Evolutionary conservation across 1,140 invertebrate genomes (phyloP), one percentile per base, ranked within the genome.

Genomic region (Eubasilissa regina): DNA sequence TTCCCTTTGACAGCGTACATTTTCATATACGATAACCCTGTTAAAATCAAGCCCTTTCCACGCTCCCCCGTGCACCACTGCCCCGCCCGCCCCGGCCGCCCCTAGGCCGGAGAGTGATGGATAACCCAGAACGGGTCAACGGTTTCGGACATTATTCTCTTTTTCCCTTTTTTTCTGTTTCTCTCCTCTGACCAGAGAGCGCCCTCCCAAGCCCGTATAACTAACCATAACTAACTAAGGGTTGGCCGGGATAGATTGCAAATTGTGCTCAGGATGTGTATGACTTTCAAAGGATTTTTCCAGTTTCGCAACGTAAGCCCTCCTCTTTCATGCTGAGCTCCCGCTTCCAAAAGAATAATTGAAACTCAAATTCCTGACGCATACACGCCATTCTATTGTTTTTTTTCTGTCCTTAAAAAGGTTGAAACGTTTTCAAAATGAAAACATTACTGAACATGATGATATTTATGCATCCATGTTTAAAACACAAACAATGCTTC

Each of bases 121-220:
- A 83, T 83, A 81, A 81, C 81, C 81, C 81, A 80, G 73, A 83
- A 81, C 81, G 79, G 81, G 81, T 83, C 81, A 83, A 81, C 81
- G 80, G 80, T 83, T 83, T 81, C 80, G 81, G 80, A 81, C 81
- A 81, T 81, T 81, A 83, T 79, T 83, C 81, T 83, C 81, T 83
- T 81, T 83, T 81, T 79, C 75, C 79, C 68, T 79, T 80, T 80
- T 35, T 83, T 83, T 81, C 70, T 62, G 45, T 78, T 80, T 80
- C 73, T 68, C 68, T 72, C 60, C 78, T 77, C 74, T 79, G 60
- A 56, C 66, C 78, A 73, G 79, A 76, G 51, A 73, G 75, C 43
- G 25, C 75, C 80, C 53, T 73, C 70, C 70, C 70, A 47, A 47
- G 48, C 56, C 64, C 78, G 78, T 82, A 82, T 80, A 82, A 82